Percentiles rank a stretch among this genome's conserved stretches.
Conservation (phyloP, 2,797 vertebrate genomes). For the Chiropotes sagulatus region DNA sequence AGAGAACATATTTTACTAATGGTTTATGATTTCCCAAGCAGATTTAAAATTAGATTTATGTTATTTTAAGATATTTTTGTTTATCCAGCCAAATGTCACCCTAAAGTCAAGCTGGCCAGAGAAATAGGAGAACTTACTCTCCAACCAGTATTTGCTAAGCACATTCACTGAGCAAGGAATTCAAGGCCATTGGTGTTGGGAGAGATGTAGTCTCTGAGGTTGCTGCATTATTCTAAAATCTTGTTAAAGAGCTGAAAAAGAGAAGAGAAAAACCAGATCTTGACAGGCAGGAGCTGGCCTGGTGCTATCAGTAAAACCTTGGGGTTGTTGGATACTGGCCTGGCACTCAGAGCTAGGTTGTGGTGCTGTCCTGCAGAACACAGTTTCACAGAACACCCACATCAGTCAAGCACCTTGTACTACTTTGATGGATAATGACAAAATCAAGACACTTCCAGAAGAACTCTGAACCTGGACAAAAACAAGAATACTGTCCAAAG, state of each 20-base stretch:
- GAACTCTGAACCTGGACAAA: neutral
- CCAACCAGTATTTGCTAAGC: neutral
- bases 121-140: neutral
- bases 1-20: conserved; percentile 51
- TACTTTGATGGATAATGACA: neutral
- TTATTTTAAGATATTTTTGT: neutral
- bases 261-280: neutral
- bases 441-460: neutral
- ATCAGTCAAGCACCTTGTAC: neutral
- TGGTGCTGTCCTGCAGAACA: too few relatives aligned
- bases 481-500: neutral
- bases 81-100: neutral
- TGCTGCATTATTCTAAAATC: neutral
- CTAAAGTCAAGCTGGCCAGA: neutral
- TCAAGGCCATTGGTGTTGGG: neutral
- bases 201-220: neutral
- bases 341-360: neutral
- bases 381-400: neutral
- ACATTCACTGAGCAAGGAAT: neutral
- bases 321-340: neutral
- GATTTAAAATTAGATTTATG: conserved; percentile 64
- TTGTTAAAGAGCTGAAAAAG: neutral
- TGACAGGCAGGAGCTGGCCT: neutral
- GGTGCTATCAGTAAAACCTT: too few relatives aligned
- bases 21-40: conserved; percentile 38